Base-by-base conservation (phyloP, 2,113 vertebrate genomes). In the Strix uralensis region DNA sequence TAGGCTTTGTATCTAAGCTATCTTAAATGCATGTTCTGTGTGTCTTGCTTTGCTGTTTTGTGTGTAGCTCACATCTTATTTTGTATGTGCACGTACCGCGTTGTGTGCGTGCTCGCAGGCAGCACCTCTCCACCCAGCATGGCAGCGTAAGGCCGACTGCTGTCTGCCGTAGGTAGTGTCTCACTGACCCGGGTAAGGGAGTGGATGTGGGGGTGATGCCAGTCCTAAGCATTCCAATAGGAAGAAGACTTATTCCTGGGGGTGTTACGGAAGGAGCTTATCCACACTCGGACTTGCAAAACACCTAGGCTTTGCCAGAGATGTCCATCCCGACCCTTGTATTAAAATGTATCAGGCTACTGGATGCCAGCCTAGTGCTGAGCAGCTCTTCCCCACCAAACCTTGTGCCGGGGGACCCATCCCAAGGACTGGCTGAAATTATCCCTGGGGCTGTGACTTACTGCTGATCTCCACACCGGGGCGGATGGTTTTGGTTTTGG, bases 61-160 rank as follows among this genome's bases (percentile, higher is more conserved):
- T 61, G 8, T n/a, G 19, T n/a, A 51, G 32, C 30, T 62, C 61
- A 22, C 29, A 32, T 57, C 40, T 34, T 27, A 4, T 3, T 57
- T 47, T n/a, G 20, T 29, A 16, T 3, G 61, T 8, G 61, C 21
- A 0, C 9, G n/a, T 36, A 11, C 12, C 5, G 61, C 3, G 2
- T 13, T 7, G 2, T 13, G 21, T 15, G 27, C 36, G 21, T 19
- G 61, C 54, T n/a, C 22, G 2, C 1, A 17, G 67, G 44, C 77
- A 73, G 51, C 30, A 2, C 59, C 46, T 52, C 65, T 47, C 38
- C 38, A 5, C 27, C 8, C 46, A 20, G 54, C 6, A 7, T 11
- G 25, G 67, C 61, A 13, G 23, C 1, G 19, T 11, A 16, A 30
- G 62, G 61, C 36, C 20, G 29, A 6, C 6, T 7, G 22, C 16